Base-by-base conservation (phyloP, 2,888 invertebrate species). In the Leptinotarsa peninsularis region DNA sequence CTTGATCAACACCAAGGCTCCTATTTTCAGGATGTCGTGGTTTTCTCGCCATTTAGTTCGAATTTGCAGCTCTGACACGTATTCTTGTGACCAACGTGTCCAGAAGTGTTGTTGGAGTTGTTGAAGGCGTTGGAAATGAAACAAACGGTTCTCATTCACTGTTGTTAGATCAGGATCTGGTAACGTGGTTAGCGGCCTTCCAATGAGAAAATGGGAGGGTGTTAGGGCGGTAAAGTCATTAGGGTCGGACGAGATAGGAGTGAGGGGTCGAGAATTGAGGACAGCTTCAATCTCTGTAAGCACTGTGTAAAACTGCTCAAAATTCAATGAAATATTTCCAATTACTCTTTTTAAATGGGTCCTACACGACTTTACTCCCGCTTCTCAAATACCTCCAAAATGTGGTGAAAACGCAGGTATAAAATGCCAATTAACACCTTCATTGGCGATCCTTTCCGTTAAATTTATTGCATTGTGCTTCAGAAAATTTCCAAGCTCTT, bases 371-470 rank as follows among this genome's bases (percentile, higher is more conserved):
- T 83, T 82, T 10, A 85, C 80, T 7, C 78, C 82, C 4, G 82
- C 81, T 73, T 86, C 84, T 83, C 83, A 84, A 5, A 84, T 67
- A 5, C 85, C 84, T 17, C 85, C 84, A 70, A 82, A 82, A 72
- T 85, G 80, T 2, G 83, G 83, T 18, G 83, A 74, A 21, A 71
- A 66, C 10, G 83, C 81, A 7, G 83, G 83, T 54, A 82, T 85
- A 70, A 85, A 86, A 54, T 83, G 76, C 83, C 85, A 85, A 4
- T 73, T 60, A 4, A 84, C 13, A 4, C 54, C 49, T 33, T 69
- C 4, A 33, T 67, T 60, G 10, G 60, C 27, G 23, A 15, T 27
- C 23, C 14, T 27, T 60, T 23, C 17, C 7, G 15, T 13, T 23
- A 27, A 17, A 60, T 23, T 13, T 13, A 5, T 14, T 15, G 60